Evolutionary conservation across 2,888 invertebrate genomes (phyloP).

Genomic region (Tribolium freemani): DNA sequence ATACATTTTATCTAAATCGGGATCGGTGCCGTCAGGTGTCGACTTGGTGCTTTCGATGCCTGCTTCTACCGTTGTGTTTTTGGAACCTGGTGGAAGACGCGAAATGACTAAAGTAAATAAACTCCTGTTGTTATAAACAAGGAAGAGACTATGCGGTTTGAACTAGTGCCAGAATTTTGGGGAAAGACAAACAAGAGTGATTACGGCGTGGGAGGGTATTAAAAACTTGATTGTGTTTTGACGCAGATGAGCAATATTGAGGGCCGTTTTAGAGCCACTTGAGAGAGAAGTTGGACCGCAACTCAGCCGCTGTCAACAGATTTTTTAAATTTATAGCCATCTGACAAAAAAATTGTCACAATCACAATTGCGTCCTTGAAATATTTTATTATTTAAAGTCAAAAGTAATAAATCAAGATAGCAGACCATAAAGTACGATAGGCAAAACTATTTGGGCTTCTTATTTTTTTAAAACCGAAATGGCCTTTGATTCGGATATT

Average conservation of each 20-base stretch:
- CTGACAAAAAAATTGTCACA: no score
- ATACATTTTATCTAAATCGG: constrained; percentile 78
- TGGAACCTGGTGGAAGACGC: constrained; percentile 52
- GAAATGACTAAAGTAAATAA: constrained; percentile 16
- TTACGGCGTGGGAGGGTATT: constrained; percentile 12
- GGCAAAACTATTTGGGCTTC: no score
- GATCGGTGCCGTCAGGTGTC: constrained; percentile 60
- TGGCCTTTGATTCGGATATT: no score
- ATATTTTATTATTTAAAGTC: no score
- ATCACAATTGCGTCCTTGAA: no score
- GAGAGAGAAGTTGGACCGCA: not conserved
- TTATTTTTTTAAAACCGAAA: no score
- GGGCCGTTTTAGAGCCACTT: not conserved
- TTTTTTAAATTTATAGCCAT: no score
- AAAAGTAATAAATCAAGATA: no score
- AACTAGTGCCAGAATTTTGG: constrained; percentile 32
- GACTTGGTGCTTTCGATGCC: constrained; percentile 60
- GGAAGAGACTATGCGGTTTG: constrained; percentile 32
- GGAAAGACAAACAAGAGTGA: constrained; percentile 35
- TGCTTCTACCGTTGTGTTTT: constrained; percentile 57
- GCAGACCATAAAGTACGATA: no score
- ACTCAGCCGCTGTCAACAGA: no score
- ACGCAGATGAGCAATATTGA: constrained; percentile 10
- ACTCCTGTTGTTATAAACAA: constrained; percentile 39
- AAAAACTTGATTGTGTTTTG: constrained; percentile 31